Conservation (phyloP, 2,888 invertebrate species). For the Andrena flavipes region DNA sequence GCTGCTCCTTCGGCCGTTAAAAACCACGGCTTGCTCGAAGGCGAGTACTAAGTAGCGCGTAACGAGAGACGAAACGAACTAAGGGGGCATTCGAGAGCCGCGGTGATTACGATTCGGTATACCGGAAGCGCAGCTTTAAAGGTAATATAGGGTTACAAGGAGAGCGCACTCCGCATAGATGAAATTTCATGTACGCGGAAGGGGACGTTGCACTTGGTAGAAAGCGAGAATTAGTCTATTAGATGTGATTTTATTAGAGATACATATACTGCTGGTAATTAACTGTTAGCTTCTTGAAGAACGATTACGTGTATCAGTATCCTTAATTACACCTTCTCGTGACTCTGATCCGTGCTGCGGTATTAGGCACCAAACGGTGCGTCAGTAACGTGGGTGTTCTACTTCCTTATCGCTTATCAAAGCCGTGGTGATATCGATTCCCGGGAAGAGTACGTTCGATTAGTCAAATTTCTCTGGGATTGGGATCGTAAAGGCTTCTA, state of each 20-base stretch:
- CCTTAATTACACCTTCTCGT: background rate
- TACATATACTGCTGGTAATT: background rate
- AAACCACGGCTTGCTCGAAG: slow-evolving; percentile 10
- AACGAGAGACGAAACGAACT: slow-evolving; percentile 54
- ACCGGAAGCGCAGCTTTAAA: slow-evolving; percentile 63
- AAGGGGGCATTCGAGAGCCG: slow-evolving; percentile 48
- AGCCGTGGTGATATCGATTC: slow-evolving; percentile 55
- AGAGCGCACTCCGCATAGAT: slow-evolving; percentile 30
- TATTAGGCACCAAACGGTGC: background rate
- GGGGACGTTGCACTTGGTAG: background rate
- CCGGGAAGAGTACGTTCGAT: background rate
- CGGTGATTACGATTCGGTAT: slow-evolving; percentile 54
- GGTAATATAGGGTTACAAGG: slow-evolving; percentile 52
- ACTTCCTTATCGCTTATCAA: slow-evolving; percentile 48
- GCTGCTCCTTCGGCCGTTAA: slow-evolving; percentile 23
- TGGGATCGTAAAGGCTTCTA: slow-evolving; percentile 32
- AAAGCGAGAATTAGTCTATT: background rate
- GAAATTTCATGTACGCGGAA: slow-evolving; percentile 26
- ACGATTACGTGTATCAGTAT: background rate
- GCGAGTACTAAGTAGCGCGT: slow-evolving; percentile 60
- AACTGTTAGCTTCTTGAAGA: background rate
- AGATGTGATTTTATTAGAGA: background rate
- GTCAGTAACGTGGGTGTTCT: background rate
- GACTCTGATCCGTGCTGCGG: background rate
- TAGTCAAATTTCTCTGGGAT: slow-evolving; percentile 37